Percentiles rank a stretch among this genome's conserved stretches.
Evolutionary conservation across 2,797 vertebrate genomes (phyloP).

Genomic region (Manis pentadactyla): DNA sequence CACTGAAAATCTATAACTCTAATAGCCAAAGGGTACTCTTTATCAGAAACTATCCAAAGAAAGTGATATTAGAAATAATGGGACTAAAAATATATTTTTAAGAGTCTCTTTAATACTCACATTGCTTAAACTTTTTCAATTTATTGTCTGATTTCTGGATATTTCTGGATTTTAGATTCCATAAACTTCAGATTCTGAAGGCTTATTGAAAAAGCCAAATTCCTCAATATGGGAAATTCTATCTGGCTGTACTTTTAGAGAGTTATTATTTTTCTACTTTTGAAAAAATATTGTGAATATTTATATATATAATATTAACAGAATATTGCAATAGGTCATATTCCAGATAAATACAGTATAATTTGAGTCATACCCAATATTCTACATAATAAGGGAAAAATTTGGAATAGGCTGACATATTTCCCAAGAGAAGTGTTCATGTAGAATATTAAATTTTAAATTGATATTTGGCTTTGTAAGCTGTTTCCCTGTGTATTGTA

Average conservation of each 20-base stretch:
- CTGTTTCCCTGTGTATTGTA: slow-evolving; percentile 5
- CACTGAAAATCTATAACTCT: slow-evolving; percentile 52
- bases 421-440: slow-evolving; percentile 37
- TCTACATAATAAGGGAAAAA: slow-evolving; percentile 73
- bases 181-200: slow-evolving; percentile 76
- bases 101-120: slow-evolving; percentile 66
- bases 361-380: slow-evolving; percentile 62
- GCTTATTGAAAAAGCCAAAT: slow-evolving; percentile 77
- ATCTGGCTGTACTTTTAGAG: slow-evolving; percentile 70
- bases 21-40: slow-evolving; percentile 45
- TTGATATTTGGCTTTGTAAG: slow-evolving; percentile 57
- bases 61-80: slow-evolving; percentile 62
- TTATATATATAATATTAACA: slow-evolving; percentile 77
- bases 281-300: slow-evolving; percentile 82
- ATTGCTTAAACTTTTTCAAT: slow-evolving; percentile 64
- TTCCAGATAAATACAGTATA: slow-evolving; percentile 75
- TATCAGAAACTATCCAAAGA: slow-evolving; percentile 60
- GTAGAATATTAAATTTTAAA: slow-evolving; percentile 54
- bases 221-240: slow-evolving; percentile 83
- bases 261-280: slow-evolving; percentile 71
- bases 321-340: slow-evolving; percentile 66
- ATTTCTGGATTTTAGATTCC: slow-evolving; percentile 70
- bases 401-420: slow-evolving; percentile 63
- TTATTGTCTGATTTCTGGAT: slow-evolving; percentile 67
- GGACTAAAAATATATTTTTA: slow-evolving; percentile 65